Evolutionary conservation across 1,140 invertebrate species (phyloP).

Genomic region (Himalopsyche phryganea): DNA sequence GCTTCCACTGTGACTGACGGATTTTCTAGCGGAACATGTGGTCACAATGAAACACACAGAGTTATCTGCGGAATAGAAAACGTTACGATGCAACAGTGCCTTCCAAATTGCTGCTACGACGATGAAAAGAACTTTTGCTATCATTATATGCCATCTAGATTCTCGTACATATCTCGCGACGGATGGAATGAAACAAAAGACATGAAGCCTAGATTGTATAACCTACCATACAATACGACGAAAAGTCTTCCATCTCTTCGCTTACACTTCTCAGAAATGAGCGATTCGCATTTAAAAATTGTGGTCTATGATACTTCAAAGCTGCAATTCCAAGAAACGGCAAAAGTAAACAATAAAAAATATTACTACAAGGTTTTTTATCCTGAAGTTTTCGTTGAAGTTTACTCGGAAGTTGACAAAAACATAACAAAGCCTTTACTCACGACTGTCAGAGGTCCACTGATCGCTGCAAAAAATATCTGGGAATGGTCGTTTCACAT

Average conservation of each 20-base stretch:
- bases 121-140: slow-evolving; percentile 17
- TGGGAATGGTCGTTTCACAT: slow-evolving; percentile 47
- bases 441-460: slow-evolving; percentile 41
- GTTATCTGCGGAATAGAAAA: slow-evolving; percentile 14
- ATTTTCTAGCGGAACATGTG: slow-evolving; percentile 22
- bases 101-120: slow-evolving; percentile 23
- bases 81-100: background rate
- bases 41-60: slow-evolving; percentile 4
- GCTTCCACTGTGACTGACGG: slow-evolving; percentile 1
- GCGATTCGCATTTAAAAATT: slow-evolving; percentile 18
- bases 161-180: slow-evolving; percentile 12
- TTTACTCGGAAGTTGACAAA: slow-evolving; percentile 7
- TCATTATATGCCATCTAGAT: slow-evolving; percentile 25
- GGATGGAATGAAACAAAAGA: slow-evolving; percentile 2
- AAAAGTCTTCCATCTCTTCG: slow-evolving; percentile 3
- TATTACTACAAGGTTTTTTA: slow-evolving; percentile 21
- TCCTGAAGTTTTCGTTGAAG: slow-evolving; percentile 25
- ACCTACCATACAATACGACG: background rate
- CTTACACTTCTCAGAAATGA: slow-evolving; percentile 14
- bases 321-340: background rate
- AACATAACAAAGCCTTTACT: slow-evolving; percentile 34
- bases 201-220: slow-evolving; percentile 7
- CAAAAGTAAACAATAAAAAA: background rate
- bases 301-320: slow-evolving; percentile 16
- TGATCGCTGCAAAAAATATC: slow-evolving; percentile 43